Evolutionary conservation across 2,113 vertebrate genomes (phyloP).

Genomic region (Pelecanoides urinatrix): DNA sequence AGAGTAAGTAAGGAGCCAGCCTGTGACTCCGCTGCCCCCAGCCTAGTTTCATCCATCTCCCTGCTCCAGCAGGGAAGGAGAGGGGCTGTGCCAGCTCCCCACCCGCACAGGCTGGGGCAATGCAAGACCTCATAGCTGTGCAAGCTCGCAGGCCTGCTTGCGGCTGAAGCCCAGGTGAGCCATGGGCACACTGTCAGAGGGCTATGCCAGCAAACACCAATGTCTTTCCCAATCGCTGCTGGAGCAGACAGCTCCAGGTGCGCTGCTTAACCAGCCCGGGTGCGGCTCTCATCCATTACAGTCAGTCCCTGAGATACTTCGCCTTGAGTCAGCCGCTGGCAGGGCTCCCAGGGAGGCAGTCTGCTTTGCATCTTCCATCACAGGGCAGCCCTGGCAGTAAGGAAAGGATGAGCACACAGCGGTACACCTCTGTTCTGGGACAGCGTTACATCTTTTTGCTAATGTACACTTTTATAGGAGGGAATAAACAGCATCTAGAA

Average conservation of each 20-base stretch:
- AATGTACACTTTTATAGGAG: neutral
- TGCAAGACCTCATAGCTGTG: neutral
- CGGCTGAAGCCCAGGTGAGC: neutral
- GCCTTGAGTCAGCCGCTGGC: neutral
- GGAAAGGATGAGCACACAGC: neutral
- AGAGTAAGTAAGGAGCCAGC: neutral
- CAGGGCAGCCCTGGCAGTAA: neutral
- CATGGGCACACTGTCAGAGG: neutral
- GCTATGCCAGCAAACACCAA: neutral
- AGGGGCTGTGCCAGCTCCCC: neutral
- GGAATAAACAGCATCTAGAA: neutral
- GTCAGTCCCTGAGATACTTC: neutral
- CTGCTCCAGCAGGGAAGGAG: neutral
- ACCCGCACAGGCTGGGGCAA: neutral
- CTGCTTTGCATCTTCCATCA: neutral
- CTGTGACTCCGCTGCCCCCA: neutral
- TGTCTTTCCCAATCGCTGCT: neutral
- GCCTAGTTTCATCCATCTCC: neutral
- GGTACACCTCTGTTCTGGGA: neutral
- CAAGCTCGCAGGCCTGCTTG: neutral
- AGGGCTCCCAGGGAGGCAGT: neutral
- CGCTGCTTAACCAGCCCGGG: neutral
- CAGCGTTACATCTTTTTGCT: neutral
- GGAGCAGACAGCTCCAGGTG: neutral
- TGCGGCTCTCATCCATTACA: neutral